Percentiles rank a stretch among this genome's conserved stretches.
Evolutionary conservation across 2,888 invertebrate genomes (phyloP).

Genomic region (Agrilus cyanescens): DNA sequence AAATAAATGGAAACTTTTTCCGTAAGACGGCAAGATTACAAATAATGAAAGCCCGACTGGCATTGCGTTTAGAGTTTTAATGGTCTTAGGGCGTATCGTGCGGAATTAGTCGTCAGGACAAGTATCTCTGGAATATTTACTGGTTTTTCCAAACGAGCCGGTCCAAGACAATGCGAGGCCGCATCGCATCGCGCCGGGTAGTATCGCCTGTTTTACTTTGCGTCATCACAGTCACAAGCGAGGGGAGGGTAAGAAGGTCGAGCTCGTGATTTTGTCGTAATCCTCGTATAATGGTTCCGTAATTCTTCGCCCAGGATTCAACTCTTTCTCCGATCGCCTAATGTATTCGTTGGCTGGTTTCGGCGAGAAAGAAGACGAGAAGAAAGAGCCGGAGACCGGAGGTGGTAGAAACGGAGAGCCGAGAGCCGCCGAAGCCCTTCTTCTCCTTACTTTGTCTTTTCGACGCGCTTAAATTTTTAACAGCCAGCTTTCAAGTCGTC

Average conservation of each 20-base stretch:
- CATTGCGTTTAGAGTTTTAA: constrained; percentile 39
- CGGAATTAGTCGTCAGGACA: constrained; percentile 33
- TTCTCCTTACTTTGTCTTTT: constrained; percentile 35
- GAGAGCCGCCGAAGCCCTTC: constrained; percentile 27
- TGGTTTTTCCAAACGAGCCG: constrained; percentile 39
- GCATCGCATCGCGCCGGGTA: not conserved
- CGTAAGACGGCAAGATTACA: constrained; percentile 38
- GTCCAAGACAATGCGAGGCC: constrained; percentile 34
- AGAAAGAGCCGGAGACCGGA: too few species aligned
- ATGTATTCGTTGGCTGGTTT: constrained; percentile 31
- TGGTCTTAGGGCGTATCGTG: constrained; percentile 36
- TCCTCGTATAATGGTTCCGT: constrained; percentile 41
- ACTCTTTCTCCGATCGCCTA: constrained; percentile 36
- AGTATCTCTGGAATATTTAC: constrained; percentile 34
- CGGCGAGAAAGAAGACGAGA: too few species aligned
- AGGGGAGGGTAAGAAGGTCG: constrained; percentile 17
- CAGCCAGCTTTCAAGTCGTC: constrained; percentile 33
- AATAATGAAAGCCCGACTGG: constrained; percentile 36
- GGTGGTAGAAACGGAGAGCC: too few species aligned
- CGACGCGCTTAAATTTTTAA: constrained; percentile 37
- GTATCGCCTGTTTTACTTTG: constrained; percentile 1
- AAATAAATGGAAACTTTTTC: constrained; percentile 40
- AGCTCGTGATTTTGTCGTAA: constrained; percentile 38
- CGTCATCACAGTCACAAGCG: constrained; percentile 6
- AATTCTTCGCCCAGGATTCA: constrained; percentile 36